Percentiles rank a stretch among this genome's conserved stretches.
Evolutionary conservation across 92 coral and sea anemone species (phyloP).

Genomic region (Zoanthus gigantus): DNA sequence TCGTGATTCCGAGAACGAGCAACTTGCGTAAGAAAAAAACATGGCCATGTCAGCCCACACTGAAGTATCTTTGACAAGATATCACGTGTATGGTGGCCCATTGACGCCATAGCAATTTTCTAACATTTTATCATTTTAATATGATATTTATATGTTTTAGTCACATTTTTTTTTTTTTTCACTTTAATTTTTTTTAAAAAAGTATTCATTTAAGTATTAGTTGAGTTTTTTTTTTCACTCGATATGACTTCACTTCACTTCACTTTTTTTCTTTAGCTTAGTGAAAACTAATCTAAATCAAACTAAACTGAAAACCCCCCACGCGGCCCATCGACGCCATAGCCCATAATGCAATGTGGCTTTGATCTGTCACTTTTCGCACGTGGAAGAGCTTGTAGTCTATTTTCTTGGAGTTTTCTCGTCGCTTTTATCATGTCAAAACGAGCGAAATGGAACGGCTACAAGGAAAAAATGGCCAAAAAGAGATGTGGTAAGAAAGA

Average conservation of each 20-base stretch:
- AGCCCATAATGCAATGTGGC: no score
- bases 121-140: no score
- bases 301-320: not conserved
- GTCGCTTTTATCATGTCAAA: not conserved
- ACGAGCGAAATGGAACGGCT: not conserved
- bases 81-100: no score
- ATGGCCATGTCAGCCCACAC: no score
- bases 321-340: not conserved
- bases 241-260: not conserved
- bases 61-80: no score
- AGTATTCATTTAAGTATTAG: not conserved
- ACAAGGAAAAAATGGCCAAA: constrained; percentile 23
- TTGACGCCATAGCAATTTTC: no score
- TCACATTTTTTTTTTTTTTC: no score
- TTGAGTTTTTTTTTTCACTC: not conserved
- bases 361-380: not conserved
- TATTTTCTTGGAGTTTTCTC: not conserved
- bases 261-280: not conserved
- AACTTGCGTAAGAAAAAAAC: no score
- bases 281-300: not conserved
- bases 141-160: no score
- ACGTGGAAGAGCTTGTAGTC: not conserved
- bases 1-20: no score
- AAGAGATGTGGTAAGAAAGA: constrained; percentile 28
- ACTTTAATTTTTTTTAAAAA: no score